phyloP scores from a whole-genome alignment of 2,113 vertebrate genomes.

The Leptodactylus fuscus region DNA sequence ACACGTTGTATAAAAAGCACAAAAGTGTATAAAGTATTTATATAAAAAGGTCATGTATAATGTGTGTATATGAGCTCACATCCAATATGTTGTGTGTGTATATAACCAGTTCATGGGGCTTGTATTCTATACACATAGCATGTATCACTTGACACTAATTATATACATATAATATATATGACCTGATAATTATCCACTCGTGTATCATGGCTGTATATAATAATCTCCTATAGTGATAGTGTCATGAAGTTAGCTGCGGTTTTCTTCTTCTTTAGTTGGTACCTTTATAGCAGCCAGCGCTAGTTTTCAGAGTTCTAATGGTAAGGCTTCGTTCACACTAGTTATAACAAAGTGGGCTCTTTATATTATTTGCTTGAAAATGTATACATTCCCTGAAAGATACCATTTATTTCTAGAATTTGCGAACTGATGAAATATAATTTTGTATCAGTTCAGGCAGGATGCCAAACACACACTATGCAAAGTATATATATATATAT shows the following conservation, averaged over 20 bases:
- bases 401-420: background rate
- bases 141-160: too few species aligned
- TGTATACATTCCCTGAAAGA: background rate
- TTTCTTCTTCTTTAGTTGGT: background rate
- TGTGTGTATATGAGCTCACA: background rate
- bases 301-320: background rate
- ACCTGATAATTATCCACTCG: too few species aligned
- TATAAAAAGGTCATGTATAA: background rate
- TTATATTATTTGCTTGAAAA: background rate
- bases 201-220: background rate
- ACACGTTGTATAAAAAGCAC: too few species aligned
- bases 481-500: too few species aligned
- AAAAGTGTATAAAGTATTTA: background rate
- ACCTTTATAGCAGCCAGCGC: background rate
- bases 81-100: background rate
- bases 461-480: background rate
- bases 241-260: background rate
- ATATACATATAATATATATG: too few species aligned
- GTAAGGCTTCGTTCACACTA: background rate
- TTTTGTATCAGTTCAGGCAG: background rate
- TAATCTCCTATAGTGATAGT: background rate
- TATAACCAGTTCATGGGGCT: too few species aligned
- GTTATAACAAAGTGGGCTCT: background rate
- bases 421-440: background rate
- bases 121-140: too few species aligned